phyloP scores from a whole-genome alignment of 2,797 vertebrate species.

The Dermochelys coriacea region DNA sequence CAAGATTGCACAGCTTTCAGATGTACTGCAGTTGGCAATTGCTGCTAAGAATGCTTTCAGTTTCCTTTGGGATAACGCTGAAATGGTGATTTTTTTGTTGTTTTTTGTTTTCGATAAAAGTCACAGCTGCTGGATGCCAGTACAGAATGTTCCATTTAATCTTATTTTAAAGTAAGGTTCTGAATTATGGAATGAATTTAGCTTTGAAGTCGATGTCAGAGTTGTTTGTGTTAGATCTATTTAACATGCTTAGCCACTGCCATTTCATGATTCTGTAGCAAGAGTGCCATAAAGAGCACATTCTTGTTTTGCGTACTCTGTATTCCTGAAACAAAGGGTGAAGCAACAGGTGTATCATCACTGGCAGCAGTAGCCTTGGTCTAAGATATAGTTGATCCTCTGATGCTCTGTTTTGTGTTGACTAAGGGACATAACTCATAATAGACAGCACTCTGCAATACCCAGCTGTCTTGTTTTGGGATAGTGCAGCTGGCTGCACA shows the following conservation, averaged over 20 bases:
- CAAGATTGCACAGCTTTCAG: constrained; percentile 69
- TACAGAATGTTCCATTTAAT: background rate
- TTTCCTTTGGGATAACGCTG: constrained; percentile 35
- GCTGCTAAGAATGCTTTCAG: constrained; percentile 50
- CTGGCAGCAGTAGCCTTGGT: background rate
- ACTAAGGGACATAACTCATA: background rate
- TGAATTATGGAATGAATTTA: background rate
- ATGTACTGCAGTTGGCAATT: constrained; percentile 37
- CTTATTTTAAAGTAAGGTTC: constrained; percentile 45
- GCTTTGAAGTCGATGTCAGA: background rate
- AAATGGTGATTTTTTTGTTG: background rate
- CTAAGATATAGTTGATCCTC: background rate
- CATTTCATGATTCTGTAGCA: background rate
- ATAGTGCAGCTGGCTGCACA: background rate
- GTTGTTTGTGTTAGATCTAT: background rate
- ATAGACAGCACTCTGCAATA: background rate
- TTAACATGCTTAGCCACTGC: background rate
- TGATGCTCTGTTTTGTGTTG: background rate
- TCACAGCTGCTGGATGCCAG: background rate
- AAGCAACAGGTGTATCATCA: background rate
- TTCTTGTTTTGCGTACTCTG: background rate
- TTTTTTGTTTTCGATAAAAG: background rate
- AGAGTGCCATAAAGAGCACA: background rate
- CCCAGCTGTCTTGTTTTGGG: background rate
- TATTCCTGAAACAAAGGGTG: background rate